Percentiles rank a stretch among this genome's conserved stretches.
These are phyloP conservation scores for Chiloscyllium punctatum DNA, from an alignment of 2,797 vertebrate genomes.

Conservation along the genomic window DNA sequence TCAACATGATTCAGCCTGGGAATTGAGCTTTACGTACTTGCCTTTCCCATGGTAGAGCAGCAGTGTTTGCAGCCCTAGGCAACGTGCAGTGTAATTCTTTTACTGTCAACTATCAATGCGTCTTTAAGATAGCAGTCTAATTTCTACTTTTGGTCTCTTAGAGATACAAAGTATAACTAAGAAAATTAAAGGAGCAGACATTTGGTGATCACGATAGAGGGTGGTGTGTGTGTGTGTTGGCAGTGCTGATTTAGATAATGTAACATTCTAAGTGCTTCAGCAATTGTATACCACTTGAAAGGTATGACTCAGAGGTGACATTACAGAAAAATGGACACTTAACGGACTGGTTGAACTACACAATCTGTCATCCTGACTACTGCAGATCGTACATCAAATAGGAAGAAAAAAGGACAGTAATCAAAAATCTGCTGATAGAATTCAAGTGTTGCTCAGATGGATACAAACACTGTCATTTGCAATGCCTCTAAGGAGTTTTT, in stretches of 20 bases:
- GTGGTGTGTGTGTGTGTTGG: too few species aligned
- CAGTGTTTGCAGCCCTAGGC: not conserved
- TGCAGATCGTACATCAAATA: not conserved
- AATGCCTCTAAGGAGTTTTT: not conserved
- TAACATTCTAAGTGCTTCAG: not conserved
- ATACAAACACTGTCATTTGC: not conserved
- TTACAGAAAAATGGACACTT: not conserved
- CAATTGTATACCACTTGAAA: not conserved
- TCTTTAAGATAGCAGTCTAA: not conserved
- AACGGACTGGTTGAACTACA: not conserved
- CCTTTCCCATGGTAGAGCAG: not conserved
- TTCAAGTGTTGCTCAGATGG: not conserved
- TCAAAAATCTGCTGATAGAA: conserved; percentile 27
- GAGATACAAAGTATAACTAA: not conserved
- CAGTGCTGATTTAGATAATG: too few species aligned
- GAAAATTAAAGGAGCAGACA: not conserved
- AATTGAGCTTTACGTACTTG: not conserved
- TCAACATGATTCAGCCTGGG: not conserved
- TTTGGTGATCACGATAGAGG: too few species aligned
- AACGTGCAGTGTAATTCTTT: not conserved
- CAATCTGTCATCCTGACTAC: not conserved
- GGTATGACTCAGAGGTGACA: not conserved
- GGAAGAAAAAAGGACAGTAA: not conserved
- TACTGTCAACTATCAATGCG: not conserved
- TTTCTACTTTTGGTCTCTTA: not conserved